Evolutionary conservation across 2,888 invertebrate genomes (phyloP).

Genomic region (Seira sanloemensis): DNA sequence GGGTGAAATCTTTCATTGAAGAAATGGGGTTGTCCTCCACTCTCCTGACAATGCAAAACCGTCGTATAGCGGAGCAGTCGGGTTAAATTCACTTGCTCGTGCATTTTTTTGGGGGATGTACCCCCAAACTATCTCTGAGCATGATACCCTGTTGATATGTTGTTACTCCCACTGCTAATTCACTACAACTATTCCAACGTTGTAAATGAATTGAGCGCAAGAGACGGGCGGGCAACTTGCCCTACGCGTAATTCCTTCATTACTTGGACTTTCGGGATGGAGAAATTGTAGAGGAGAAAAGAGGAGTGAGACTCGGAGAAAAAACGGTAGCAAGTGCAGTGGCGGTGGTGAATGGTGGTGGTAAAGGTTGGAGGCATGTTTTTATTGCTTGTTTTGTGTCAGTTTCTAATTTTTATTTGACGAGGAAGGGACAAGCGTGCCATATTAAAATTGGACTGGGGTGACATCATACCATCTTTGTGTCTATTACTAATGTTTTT

Average conservation of each 20-base stretch:
- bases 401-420: neutral
- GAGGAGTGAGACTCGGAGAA: conserved; percentile 3
- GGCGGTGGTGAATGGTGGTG: conserved; percentile 11
- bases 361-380: neutral
- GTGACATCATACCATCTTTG: neutral
- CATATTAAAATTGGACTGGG: conserved; percentile 19
- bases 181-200: neutral
- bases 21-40: conserved; percentile 8
- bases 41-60: neutral
- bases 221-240: conserved; percentile 47
- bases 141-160: conserved; percentile 27
- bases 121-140: neutral
- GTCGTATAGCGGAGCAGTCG: neutral
- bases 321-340: conserved; percentile 15
- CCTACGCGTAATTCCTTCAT: neutral
- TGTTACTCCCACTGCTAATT: conserved; percentile 47
- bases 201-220: conserved; percentile 44
- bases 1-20: neutral
- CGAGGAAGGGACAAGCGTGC: conserved; percentile 29
- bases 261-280: neutral
- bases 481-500: too few relatives aligned
- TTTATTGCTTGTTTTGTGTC: neutral
- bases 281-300: neutral
- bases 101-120: neutral
- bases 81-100: conserved; percentile 1